A percentile compares a stretch with the other conserved stretches of the same genome.
Evolutionary conservation across 2,888 invertebrate species (phyloP).

Genomic region (Thysanoteuthis rhombus): DNA sequence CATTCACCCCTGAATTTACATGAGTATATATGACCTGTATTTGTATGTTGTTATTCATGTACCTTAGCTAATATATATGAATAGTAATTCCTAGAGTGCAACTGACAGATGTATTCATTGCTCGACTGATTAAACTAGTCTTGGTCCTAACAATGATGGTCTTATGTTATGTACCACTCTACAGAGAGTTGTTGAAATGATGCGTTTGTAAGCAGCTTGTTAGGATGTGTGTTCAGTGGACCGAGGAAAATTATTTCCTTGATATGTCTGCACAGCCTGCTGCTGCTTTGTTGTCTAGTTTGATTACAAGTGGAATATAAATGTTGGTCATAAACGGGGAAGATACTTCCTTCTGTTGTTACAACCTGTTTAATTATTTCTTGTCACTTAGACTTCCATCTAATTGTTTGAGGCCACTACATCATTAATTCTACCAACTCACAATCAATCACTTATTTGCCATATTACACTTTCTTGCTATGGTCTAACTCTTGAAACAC

Average conservation of each 20-base stretch:
- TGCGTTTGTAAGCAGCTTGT: not conserved
- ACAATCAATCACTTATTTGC: not conserved
- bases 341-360: not conserved
- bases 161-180: not conserved
- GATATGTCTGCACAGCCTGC: conserved; percentile 12
- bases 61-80: too few species aligned
- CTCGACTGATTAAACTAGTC: not conserved
- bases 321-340: not conserved
- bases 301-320: not conserved
- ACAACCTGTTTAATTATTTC: not conserved
- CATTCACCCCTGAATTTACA: too few species aligned
- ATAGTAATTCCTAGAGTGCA: not conserved
- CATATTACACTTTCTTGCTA: not conserved
- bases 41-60: too few species aligned
- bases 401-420: not conserved
- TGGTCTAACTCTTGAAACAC: too few species aligned
- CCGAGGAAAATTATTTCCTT: not conserved
- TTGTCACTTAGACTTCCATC: not conserved
- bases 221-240: not conserved
- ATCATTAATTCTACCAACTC: not conserved
- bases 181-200: not conserved
- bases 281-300: not conserved
- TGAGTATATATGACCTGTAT: too few species aligned
- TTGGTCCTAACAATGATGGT: not conserved
- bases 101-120: not conserved